A percentile compares a stretch with the other conserved stretches of the same genome.
These are phyloP conservation scores for Aporrectodea caliginosa DNA, from an alignment of 1,140 invertebrate species.

Conservation along the genomic window DNA sequence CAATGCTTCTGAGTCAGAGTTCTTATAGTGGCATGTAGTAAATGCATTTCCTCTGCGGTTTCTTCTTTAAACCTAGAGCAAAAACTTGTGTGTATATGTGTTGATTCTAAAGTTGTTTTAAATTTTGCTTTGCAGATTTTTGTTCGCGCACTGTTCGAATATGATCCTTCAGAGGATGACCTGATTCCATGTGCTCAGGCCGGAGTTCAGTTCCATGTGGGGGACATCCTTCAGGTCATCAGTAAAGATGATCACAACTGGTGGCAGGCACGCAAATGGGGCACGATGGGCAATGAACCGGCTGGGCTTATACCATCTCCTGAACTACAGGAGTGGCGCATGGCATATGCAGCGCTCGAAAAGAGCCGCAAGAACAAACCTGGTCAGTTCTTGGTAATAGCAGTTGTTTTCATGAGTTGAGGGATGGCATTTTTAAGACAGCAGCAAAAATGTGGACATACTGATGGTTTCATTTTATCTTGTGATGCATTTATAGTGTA, in stretches of 20 bases:
- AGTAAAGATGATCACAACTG: slow-evolving; percentile 98
- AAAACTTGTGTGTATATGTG: too few relatives aligned
- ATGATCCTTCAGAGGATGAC: slow-evolving; percentile 95
- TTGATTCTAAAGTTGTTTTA: too few relatives aligned
- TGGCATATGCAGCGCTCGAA: slow-evolving; percentile 89
- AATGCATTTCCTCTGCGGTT: too few relatives aligned
- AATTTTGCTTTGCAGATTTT: slow-evolving; percentile 75
- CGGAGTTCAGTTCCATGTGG: slow-evolving; percentile 91
- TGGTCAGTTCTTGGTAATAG: too few relatives aligned
- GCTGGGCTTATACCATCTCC: slow-evolving; percentile 96
- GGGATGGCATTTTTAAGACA: too few relatives aligned
- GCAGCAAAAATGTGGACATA: too few relatives aligned
- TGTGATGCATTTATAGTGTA: too few relatives aligned
- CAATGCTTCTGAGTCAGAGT: too few relatives aligned
- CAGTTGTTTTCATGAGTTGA: too few relatives aligned
- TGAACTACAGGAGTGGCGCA: slow-evolving; percentile 95
- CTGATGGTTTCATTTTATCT: too few relatives aligned
- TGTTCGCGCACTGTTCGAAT: slow-evolving; percentile 96
- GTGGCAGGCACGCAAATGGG: slow-evolving; percentile 78
- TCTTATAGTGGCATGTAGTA: too few relatives aligned
- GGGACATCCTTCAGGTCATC: slow-evolving; percentile 87
- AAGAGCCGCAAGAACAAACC: slow-evolving; percentile 61
- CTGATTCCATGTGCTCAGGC: slow-evolving; percentile 96
- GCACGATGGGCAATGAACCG: slow-evolving; percentile 65
- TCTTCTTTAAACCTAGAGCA: too few relatives aligned